Evolutionary conservation across 2,797 vertebrate species (phyloP), one percentile per base, ranked within the genome.

Genomic region (Galago senegalensis): DNA sequence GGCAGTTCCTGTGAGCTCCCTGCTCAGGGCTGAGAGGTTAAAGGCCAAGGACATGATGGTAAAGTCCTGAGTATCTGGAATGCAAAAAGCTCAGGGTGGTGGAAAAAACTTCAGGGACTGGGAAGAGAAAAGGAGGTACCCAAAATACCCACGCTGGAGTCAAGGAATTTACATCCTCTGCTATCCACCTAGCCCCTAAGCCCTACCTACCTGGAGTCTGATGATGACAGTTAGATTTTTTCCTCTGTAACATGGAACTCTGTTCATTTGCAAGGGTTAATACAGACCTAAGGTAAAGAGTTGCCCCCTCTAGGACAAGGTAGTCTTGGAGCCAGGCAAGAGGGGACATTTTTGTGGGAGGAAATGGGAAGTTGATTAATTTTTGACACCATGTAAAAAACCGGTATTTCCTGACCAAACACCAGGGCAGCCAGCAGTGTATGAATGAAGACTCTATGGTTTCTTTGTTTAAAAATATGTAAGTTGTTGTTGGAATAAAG

Each of bases 331-430:
- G 17, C 75, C 87, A 40, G 96, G 53, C 0, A 16, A 94, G 49
- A 53, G 97, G 90, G 34, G 56, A 67, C 46, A 97, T 97, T 97
- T 98, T 96, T 98, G 96, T 97, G 85, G 97, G 65, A 91, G n/a
- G 87, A 95, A 97, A 97, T 95, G 91, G 97, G 96, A 98, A 98
- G 53, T 93, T 29, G 46, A 97, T 98, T 98, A 96, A 95, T 98
- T 98, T 97, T 97, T 97, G 95, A 98, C 79, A 97, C 77, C 95
- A 70, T 96, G 87, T 97, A 97, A 98, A 97, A 98, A 93, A 7
- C 79, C 96, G 96, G 95, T 94, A 98, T 98, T 98, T 98, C 98
- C 97, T 98, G 96, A 92, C 94, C 97, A 98, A 98, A 98, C 87
- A 97, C 72, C 75, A 97, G 92, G 43, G 97, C 0, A 96, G 96